A percentile compares a stretch with the other conserved stretches of the same genome.
Evolutionary conservation across 2,113 vertebrate species (phyloP).

Genomic region (Glaucidium brasilianum): DNA sequence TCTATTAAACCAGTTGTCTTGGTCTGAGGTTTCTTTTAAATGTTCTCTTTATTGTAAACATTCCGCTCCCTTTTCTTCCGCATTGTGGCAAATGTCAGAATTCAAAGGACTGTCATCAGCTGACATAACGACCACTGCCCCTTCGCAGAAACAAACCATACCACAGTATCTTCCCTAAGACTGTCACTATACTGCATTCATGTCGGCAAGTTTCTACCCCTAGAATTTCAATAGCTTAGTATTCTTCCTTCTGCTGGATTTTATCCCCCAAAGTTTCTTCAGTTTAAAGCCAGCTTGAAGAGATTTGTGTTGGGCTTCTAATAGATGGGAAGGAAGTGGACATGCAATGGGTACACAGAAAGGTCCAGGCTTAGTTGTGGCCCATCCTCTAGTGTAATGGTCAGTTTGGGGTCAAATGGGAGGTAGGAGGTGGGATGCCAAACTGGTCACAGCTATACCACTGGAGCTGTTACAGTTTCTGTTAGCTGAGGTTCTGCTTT

Average conservation of each 20-base stretch:
- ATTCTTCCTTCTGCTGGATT: background rate
- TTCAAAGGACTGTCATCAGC: background rate
- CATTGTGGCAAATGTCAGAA: background rate
- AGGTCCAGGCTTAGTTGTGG: background rate
- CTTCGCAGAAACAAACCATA: background rate
- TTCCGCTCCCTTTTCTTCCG: background rate
- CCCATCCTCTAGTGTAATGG: background rate
- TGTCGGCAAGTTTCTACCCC: background rate
- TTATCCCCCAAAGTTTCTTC: background rate
- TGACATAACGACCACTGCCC: background rate
- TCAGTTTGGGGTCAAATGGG: background rate
- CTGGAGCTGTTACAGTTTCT: background rate
- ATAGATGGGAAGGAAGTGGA: background rate
- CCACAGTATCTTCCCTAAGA: background rate
- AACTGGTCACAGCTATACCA: background rate
- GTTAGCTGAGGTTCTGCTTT: background rate
- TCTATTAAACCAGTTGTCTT: background rate
- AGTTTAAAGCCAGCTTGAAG: background rate
- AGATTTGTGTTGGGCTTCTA: background rate
- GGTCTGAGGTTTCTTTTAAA: background rate
- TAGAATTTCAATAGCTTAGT: background rate
- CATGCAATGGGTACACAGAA: background rate
- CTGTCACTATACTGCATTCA: background rate
- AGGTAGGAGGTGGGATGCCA: background rate
- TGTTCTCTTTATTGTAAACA: background rate